Conservation (phyloP, 2,888 invertebrate genomes). For the Phaedon cochleariae region DNA sequence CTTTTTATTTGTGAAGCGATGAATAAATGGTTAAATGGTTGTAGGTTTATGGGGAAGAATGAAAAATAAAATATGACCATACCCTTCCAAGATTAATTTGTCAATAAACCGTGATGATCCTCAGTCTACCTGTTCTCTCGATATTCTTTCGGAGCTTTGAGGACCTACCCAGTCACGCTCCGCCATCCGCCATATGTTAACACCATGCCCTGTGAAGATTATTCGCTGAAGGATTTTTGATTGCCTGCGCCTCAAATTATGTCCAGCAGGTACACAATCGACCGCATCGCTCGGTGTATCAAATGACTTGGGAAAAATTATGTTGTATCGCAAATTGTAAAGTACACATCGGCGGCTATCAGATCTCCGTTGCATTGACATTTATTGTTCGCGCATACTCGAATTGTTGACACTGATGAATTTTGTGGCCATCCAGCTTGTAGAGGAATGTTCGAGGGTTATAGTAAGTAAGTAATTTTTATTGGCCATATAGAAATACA, state of each 20-base stretch:
- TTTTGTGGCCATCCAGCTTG: background rate
- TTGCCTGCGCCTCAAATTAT: conserved; percentile 29
- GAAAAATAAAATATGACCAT: too few species aligned
- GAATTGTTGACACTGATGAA: conserved; percentile 51
- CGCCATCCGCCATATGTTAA: conserved; percentile 42
- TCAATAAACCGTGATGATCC: background rate
- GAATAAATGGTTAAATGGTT: too few species aligned
- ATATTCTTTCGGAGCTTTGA: background rate
- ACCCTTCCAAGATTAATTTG: background rate
- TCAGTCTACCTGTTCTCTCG: background rate
- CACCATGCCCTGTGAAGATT: conserved; percentile 31
- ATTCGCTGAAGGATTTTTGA: conserved; percentile 32
- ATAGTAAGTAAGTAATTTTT: too few species aligned
- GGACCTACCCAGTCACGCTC: background rate
- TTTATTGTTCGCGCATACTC: conserved; percentile 60
- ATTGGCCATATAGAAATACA: too few species aligned
- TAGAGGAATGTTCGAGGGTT: too few species aligned
- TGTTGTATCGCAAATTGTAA: background rate
- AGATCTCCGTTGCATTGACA: conserved; percentile 55
- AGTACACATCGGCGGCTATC: background rate
- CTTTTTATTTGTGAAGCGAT: too few species aligned
- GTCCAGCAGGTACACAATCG: conserved; percentile 28
- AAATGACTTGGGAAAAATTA: conserved; percentile 34
- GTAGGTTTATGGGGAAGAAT: too few species aligned
- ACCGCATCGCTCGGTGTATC: conserved; percentile 24